Base-by-base conservation (phyloP, 2,113 vertebrate genomes). In the Casuarius casuarius region DNA sequence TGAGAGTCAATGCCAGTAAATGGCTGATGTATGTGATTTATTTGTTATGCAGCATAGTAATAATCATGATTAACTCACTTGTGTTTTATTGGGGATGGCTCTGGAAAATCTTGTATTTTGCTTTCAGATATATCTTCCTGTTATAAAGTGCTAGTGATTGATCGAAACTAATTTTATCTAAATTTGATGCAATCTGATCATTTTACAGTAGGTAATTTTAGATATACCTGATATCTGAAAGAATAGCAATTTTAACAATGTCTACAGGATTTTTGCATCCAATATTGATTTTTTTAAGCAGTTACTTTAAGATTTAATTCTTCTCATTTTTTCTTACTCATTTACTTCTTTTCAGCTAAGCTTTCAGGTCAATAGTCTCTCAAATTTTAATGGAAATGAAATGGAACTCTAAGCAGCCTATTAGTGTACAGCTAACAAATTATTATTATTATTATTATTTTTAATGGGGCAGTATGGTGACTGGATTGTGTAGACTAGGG, bases 331-430 rank as follows among this genome's bases (percentile, higher is more conserved):
- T 87, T 48, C 46, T 72, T 87, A 38, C 44, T 49, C 10, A 2
- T 19, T 18, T 62, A 23, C 4, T 65, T 83, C 5, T 42, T 3
- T 70, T 62, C 8, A 46, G 4, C 8, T 35, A 75, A 19, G 3
- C 10, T 71, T 79, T 87, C 56, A 48, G 38, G 5, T 10, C 19
- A 63, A 18, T n/a, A 62, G 35, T 21, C 3, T 44, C 4, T 38
- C 12, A 28, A 54, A 67, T 78, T 84, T 91, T 84, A 56, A 33
- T 48, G 52, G 56, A 81, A 95, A 82, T 46, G 56, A 82, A 25
- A 66, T 70, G 23, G 56, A 92, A 61, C 13, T 6, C 2, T 23
- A 29, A 76, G 52, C 10, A 91, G 5, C 6, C 15, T 83, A 2
- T 68, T 81, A 54, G 35, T 42, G 4, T 67, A 31, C 12, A 77